These are phyloP conservation scores for Prenolepis imparis DNA, from an alignment of 2,888 invertebrate species.

Conservation along the genomic window DNA sequence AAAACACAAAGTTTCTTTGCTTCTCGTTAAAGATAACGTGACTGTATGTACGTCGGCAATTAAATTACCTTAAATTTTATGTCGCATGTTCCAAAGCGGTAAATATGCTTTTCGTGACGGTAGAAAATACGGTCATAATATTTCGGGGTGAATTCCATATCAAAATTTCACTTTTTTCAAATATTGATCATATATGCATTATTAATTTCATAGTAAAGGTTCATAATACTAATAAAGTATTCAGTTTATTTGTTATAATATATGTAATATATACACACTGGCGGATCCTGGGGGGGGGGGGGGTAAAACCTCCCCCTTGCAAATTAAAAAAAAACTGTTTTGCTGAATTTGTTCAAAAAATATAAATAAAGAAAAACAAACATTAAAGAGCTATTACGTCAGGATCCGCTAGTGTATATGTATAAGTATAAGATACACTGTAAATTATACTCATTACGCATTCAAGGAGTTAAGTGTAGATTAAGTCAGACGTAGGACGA, in stretches of 20 bases:
- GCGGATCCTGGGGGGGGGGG: too few species aligned
- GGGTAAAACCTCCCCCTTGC: too few species aligned
- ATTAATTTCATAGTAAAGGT: not conserved
- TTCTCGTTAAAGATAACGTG: not conserved
- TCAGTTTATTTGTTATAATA: not conserved
- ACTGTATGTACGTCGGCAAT: constrained; percentile 26
- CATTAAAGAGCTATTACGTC: too few species aligned
- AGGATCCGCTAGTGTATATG: too few species aligned
- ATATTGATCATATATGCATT: not conserved
- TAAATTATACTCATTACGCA: too few species aligned
- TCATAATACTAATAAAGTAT: not conserved
- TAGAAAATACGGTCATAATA: constrained; percentile 64
- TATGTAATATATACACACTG: not conserved
- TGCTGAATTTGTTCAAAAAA: too few species aligned
- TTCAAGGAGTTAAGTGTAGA: too few species aligned
- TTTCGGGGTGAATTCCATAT: constrained; percentile 37
- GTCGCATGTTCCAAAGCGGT: constrained; percentile 67
- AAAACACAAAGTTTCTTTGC: not conserved
- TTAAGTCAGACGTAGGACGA: too few species aligned
- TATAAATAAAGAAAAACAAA: too few species aligned
- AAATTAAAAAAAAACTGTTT: too few species aligned
- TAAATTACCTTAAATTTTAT: constrained; percentile 59
- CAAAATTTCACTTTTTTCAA: not conserved
- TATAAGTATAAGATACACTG: too few species aligned
- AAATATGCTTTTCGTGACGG: constrained; percentile 52